Conservation (phyloP, 2,797 vertebrate genomes). For the Hyperoplus lanceolatus region DNA sequence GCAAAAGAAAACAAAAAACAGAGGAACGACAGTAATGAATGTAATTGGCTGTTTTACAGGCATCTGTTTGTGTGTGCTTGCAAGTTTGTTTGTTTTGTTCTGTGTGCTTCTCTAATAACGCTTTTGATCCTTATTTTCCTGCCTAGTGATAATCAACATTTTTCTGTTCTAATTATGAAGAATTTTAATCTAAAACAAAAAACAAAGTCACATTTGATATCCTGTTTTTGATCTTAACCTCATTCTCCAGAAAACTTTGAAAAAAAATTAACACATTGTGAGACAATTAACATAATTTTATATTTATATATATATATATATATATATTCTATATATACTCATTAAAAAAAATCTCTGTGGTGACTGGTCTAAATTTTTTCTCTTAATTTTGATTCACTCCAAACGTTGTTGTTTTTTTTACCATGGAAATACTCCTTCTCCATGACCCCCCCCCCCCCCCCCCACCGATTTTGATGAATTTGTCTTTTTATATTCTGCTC, state of each 20-base stretch:
- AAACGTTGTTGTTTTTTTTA: conserved; percentile 51
- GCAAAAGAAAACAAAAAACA: conserved; percentile 79
- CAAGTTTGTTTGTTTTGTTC: conserved; percentile 52
- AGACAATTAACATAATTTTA: conserved; percentile 78
- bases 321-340: conserved; percentile 48
- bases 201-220: conserved; percentile 57
- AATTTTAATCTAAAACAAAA: conserved; percentile 62
- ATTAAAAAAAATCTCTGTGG: conserved; percentile 48
- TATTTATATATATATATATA: conserved; percentile 68
- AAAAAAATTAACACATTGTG: conserved; percentile 81
- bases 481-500: conserved; percentile 4
- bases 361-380: conserved; percentile 28
- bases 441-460: not conserved
- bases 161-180: conserved; percentile 55
- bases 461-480: not conserved
- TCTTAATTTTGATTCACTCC: conserved; percentile 22
- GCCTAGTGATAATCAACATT: conserved; percentile 41
- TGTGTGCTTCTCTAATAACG: conserved; percentile 46
- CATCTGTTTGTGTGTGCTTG: conserved; percentile 54
- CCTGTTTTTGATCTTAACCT: conserved; percentile 65
- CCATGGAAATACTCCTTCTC: conserved; percentile 38
- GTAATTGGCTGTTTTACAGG: conserved; percentile 65
- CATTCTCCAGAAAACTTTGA: conserved; percentile 69
- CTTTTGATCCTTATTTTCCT: conserved; percentile 47
- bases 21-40: conserved; percentile 73